phyloP scores from a whole-genome alignment of 2,888 invertebrate species.

The Laspeyria flexula region DNA sequence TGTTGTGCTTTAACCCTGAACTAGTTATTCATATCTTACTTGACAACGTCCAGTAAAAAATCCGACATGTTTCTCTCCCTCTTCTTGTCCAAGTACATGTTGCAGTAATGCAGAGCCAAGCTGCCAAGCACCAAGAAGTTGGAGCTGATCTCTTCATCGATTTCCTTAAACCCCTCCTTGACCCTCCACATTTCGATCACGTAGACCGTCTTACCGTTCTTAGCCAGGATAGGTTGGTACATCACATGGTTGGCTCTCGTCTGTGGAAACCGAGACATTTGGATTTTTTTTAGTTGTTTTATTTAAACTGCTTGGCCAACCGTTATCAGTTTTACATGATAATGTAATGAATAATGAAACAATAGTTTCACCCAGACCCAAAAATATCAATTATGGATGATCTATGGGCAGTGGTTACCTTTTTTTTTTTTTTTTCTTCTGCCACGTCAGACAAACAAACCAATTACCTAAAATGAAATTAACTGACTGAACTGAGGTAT shows the following conservation, averaged over 20 bases:
- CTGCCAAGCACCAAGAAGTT: constrained; percentile 90
- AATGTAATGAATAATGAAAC: too few relatives aligned
- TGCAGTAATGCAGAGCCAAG: constrained; percentile 89
- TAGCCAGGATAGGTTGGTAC: constrained; percentile 88
- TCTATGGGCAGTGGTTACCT: too few relatives aligned
- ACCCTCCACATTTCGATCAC: constrained; percentile 89
- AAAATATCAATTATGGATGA: too few relatives aligned
- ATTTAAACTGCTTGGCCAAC: too few relatives aligned
- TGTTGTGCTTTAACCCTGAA: too few relatives aligned
- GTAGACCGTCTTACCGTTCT: constrained; percentile 87
- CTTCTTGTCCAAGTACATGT: constrained; percentile 89
- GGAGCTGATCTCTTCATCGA: constrained; percentile 89
- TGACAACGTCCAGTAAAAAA: constrained; percentile 92
- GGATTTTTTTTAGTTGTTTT: too few relatives aligned
- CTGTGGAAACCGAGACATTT: constrained; percentile 53
- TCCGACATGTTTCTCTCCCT: constrained; percentile 91
- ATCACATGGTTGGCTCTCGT: constrained; percentile 76
- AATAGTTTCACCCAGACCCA: too few relatives aligned
- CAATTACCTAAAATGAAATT: too few relatives aligned
- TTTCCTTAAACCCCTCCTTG: constrained; percentile 85
- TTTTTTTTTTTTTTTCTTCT: too few relatives aligned
- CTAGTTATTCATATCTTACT: constrained; percentile 89
- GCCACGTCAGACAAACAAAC: too few relatives aligned
- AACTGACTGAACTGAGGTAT: too few relatives aligned
- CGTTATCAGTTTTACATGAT: too few relatives aligned